Percentiles rank a stretch among this genome's conserved stretches.
phyloP scores from a whole-genome alignment of 2,113 vertebrate species.

The Octodon degus region DNA sequence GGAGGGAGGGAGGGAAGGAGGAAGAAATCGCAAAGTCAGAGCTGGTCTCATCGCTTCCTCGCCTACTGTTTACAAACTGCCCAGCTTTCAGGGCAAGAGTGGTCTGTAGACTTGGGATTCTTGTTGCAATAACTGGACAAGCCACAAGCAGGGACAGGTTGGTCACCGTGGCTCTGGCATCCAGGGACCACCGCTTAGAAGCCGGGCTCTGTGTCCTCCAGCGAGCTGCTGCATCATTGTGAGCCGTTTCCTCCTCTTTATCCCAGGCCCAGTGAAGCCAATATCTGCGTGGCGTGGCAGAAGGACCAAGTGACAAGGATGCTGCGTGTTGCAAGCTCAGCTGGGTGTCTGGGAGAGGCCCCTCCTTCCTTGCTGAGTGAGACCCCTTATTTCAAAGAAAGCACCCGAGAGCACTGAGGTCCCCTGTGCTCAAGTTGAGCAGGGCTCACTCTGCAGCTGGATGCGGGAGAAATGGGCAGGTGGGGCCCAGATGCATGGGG shows the following conservation, averaged over 20 bases:
- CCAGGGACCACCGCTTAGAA: accelerated
- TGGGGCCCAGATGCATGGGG: conserved; percentile 20
- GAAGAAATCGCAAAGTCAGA: not conserved
- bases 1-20: not conserved
- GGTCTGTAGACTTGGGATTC: not conserved
- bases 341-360: accelerated
- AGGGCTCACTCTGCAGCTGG: not conserved
- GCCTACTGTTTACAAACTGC: too few relatives aligned
- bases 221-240: not conserved
- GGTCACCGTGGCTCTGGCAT: accelerated
- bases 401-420: not conserved
- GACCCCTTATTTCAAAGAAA: not conserved
- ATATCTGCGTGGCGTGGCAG: not conserved
- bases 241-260: not conserved
- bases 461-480: not conserved
- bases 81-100: not conserved
- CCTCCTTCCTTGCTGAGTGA: accelerated
- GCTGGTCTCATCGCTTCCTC: not conserved
- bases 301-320: not conserved
- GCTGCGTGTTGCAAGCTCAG: accelerated
- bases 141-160: not conserved
- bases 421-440: accelerated
- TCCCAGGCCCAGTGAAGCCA: not conserved
- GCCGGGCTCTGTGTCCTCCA: not conserved
- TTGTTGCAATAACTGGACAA: too few relatives aligned